Evolutionary conservation across 1,140 invertebrate species (phyloP).

Genomic region (Pristionchus pacificus): DNA sequence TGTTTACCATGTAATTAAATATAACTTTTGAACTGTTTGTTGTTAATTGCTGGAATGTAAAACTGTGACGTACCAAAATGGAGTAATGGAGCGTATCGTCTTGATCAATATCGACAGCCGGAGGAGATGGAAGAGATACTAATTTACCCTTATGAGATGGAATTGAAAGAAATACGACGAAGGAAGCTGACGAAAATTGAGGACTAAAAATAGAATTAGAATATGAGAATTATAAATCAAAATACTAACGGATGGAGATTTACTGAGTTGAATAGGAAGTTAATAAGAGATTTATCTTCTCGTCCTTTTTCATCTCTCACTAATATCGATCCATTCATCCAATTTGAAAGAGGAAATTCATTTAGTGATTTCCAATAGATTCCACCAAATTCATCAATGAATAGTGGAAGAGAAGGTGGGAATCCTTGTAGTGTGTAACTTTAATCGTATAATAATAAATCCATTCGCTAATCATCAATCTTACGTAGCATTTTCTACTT

Average conservation of each 20-base stretch:
- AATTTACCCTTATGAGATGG: not conserved
- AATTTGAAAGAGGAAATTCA: not conserved
- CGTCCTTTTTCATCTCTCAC: not conserved
- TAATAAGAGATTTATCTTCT: not conserved
- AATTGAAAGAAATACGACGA: not conserved
- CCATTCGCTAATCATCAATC: too few relatives aligned
- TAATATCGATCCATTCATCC: not conserved
- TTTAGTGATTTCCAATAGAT: not conserved
- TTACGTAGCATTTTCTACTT: not conserved
- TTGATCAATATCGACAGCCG: not conserved
- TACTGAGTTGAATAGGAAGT: not conserved
- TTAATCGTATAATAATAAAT: too few relatives aligned
- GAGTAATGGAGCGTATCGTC: not conserved
- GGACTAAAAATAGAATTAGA: not conserved
- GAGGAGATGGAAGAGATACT: not conserved
- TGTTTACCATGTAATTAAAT: too few relatives aligned
- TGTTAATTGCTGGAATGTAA: too few relatives aligned
- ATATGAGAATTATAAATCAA: not conserved
- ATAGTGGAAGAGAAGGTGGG: not conserved
- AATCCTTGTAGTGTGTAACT: too few relatives aligned
- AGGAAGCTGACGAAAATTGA: not conserved
- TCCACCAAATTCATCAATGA: not conserved
- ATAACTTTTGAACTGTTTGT: too few relatives aligned
- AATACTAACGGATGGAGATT: not conserved
- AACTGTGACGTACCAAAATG: too few relatives aligned